Conservation (phyloP, 2,888 invertebrate genomes). For the Micropterix aruncella region DNA sequence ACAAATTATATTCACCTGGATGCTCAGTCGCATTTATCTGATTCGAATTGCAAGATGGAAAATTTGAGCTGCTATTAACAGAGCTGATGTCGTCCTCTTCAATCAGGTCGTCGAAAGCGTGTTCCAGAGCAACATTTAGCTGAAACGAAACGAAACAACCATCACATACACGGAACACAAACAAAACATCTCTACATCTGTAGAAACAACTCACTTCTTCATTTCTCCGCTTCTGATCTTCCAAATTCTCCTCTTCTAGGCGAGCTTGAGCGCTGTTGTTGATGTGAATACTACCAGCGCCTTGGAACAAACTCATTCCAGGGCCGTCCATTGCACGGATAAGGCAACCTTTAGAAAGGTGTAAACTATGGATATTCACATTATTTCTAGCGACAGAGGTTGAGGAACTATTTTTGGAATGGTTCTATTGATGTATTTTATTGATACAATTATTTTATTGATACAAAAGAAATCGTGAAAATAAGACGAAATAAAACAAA, state of each 20-base stretch:
- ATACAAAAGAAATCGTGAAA: no score
- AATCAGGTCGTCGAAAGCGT: conserved; percentile 53
- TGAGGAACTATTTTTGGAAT: no score
- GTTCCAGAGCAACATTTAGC: conserved; percentile 47
- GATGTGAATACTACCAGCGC: conserved; percentile 47
- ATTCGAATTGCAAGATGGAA: no score
- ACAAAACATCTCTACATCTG: not conserved
- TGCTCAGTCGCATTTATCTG: no score
- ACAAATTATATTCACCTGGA: no score
- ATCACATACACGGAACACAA: conserved; percentile 4
- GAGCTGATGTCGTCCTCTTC: conserved; percentile 52
- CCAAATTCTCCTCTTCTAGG: conserved; percentile 51
- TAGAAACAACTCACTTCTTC: conserved; percentile 52
- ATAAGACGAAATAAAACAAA: no score
- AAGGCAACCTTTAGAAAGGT: no score
- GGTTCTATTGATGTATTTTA: no score
- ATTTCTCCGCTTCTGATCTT: conserved; percentile 50
- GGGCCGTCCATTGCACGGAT: conserved; percentile 48
- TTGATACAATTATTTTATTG: no score
- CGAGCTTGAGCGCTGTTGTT: conserved; percentile 47
- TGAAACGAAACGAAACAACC: conserved; percentile 20
- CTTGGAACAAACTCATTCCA: conserved; percentile 57
- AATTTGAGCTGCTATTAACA: conserved; percentile 40
- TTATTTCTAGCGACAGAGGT: no score
- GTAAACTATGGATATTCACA: no score